phyloP scores from a whole-genome alignment of 2,113 vertebrate genomes.

The Calcarius ornatus region DNA sequence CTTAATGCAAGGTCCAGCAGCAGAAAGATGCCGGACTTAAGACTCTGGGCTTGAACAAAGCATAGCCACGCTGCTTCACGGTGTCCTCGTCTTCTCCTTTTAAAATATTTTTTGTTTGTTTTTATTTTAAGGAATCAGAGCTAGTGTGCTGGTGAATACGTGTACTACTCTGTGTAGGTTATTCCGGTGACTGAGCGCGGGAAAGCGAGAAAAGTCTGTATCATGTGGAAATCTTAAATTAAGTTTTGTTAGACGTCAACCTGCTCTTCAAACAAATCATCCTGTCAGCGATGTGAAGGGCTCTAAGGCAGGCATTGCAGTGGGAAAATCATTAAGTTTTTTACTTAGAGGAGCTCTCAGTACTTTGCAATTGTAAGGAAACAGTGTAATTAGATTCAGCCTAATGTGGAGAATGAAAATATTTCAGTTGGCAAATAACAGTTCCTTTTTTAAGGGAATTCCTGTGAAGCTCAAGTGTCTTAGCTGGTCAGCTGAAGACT shows the following conservation, averaged over 20 bases:
- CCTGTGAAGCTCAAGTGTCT: constrained; percentile 2
- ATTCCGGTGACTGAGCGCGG: not conserved
- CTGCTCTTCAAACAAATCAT: not conserved
- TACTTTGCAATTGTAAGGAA: constrained; percentile 2
- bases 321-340: not conserved
- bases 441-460: constrained; percentile 31
- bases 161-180: not conserved
- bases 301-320: not conserved
- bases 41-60: not conserved
- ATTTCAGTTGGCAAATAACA: constrained; percentile 29
- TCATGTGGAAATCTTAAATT: not conserved
- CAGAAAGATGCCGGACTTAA: not conserved
- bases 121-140: not conserved
- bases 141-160: not conserved
- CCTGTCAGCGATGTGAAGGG: not conserved
- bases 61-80: rapidly evolving
- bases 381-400: constrained; percentile 26
- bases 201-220: not conserved
- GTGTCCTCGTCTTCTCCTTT: not conserved
- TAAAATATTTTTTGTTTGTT: not conserved
- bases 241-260: not conserved
- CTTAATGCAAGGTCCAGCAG: rapidly evolving
- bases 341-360: not conserved
- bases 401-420: constrained; percentile 38
- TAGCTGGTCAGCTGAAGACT: not conserved